Base-by-base conservation (phyloP, 2,888 invertebrate species). In the Lucinisca nassula region DNA sequence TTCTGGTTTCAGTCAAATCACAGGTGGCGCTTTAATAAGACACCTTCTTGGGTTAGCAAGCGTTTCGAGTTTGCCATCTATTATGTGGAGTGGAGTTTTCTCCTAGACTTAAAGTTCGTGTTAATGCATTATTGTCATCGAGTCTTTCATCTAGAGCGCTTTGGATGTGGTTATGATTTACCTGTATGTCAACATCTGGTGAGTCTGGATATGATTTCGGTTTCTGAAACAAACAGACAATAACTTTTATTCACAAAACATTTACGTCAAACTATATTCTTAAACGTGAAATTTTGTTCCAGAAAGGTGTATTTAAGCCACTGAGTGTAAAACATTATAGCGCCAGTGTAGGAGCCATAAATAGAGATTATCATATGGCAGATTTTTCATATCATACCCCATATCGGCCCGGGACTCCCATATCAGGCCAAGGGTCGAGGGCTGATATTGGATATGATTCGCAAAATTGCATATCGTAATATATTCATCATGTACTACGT, bases 51-150 rank as follows among this genome's bases (percentile, higher is more conserved):
- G 8, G 45, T 45, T 17, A 72, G 58, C 82, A 79, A n/a, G 80
- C 73, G 49, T 76, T 38, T 76, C 72, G 74, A 55, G 77, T 80
- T 58, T 91, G 88, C 92, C 92, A 93, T 83, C 89, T 82, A 58
- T 87, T 89, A 1, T 87, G 74, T 70, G 86, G 86, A 8, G 83
- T 73, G 76, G 88, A 89, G 51, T 90, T 90, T 76, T 93, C 92
- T 4, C 92, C 92, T 8, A 93, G 90, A 72, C 92, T 93, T 45
- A 92, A 51, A 21, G 92, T 92, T 61, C 92, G 85, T 27, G 91
- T 82, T 35, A 92, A 77, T 24, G 89, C 91, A 30, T 87, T 86
- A 1, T 90, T 84, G 32, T 91, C 90, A 51, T 92, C 92, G 32
- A 89, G 81, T 8, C 80, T 87, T 37, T 92, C 89, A 0, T 88